phyloP scores from a whole-genome alignment of 2,888 invertebrate genomes.

The Taphrorychus bicolor region DNA sequence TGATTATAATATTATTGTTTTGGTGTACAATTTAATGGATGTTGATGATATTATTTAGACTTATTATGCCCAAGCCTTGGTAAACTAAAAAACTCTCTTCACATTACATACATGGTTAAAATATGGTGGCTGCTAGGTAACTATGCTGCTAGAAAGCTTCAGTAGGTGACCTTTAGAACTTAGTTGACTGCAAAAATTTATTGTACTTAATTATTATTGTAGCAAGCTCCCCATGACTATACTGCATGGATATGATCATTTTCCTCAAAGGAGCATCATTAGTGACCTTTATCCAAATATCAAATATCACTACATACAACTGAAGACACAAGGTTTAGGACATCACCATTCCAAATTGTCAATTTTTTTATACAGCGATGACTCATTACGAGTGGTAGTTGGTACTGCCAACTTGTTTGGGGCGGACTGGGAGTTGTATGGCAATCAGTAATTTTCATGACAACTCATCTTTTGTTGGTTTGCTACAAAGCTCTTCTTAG shows the following conservation, averaged over 20 bases:
- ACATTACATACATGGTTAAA: conserved; percentile 94
- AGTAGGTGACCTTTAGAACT: conserved; percentile 61
- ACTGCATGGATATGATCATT: conserved; percentile 75
- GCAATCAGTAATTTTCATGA: conserved; percentile 74
- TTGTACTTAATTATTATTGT: background rate
- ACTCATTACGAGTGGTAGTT: conserved; percentile 83
- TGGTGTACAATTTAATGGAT: background rate
- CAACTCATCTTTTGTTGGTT: conserved; percentile 1
- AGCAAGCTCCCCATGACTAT: conserved; percentile 74
- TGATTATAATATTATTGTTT: too few species aligned
- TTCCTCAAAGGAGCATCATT: conserved; percentile 58
- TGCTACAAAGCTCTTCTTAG: conserved; percentile 59
- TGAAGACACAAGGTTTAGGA: background rate
- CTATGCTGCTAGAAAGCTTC: conserved; percentile 78
- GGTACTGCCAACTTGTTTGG: conserved; percentile 91
- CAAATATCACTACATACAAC: background rate
- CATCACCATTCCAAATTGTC: conserved; percentile 72
- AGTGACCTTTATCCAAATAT: conserved; percentile 65
- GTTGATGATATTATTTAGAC: conserved; percentile 62
- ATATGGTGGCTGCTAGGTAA: conserved; percentile 87
- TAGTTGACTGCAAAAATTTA: background rate
- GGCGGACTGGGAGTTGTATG: conserved; percentile 93
- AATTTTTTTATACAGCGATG: conserved; percentile 81
- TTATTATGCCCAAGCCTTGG: conserved; percentile 80
- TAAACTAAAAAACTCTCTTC: conserved; percentile 73